phyloP scores from a whole-genome alignment of 2,888 invertebrate species.

The Hedya salicella region DNA sequence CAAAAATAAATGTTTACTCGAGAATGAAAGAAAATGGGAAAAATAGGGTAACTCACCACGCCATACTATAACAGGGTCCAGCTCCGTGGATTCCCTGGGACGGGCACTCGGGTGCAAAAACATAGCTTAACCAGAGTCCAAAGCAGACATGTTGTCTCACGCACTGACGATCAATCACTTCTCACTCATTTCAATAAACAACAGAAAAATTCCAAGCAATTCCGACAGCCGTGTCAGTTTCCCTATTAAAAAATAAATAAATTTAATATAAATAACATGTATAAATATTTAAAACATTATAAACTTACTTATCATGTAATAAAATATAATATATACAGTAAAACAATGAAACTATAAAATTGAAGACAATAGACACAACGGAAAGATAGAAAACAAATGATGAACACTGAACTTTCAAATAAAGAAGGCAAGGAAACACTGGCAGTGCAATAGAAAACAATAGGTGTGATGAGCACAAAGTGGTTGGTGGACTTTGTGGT shows the following conservation, averaged over 20 bases:
- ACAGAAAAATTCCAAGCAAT: conserved; percentile 44
- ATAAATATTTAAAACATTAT: conserved; percentile 36
- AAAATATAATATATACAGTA: conserved; percentile 40
- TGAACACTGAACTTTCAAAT: conserved; percentile 60
- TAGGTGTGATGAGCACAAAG: conserved; percentile 62
- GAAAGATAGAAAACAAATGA: conserved; percentile 36
- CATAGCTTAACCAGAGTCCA: conserved; percentile 82
- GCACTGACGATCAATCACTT: conserved; percentile 55
- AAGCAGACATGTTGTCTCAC: conserved; percentile 73
- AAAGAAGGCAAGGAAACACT: conserved; percentile 33
- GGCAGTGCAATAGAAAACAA: conserved; percentile 52
- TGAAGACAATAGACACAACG: conserved; percentile 28
- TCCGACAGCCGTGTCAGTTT: conserved; percentile 44
- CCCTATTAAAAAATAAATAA: conserved; percentile 53
- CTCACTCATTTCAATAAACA: conserved; percentile 31
- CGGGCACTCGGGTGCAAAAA: conserved; percentile 81
- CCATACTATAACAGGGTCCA: conserved; percentile 79
- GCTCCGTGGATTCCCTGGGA: conserved; percentile 74
- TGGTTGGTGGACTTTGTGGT: conserved; percentile 37
- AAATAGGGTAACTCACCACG: conserved; percentile 68
- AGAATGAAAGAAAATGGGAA: too few relatives aligned
- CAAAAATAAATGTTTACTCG: too few relatives aligned
- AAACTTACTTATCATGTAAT: conserved; percentile 39
- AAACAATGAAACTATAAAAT: conserved; percentile 37
- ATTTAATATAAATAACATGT: conserved; percentile 42